phyloP scores from a whole-genome alignment of 2,888 invertebrate species.

The Phlogophora meticulosa region DNA sequence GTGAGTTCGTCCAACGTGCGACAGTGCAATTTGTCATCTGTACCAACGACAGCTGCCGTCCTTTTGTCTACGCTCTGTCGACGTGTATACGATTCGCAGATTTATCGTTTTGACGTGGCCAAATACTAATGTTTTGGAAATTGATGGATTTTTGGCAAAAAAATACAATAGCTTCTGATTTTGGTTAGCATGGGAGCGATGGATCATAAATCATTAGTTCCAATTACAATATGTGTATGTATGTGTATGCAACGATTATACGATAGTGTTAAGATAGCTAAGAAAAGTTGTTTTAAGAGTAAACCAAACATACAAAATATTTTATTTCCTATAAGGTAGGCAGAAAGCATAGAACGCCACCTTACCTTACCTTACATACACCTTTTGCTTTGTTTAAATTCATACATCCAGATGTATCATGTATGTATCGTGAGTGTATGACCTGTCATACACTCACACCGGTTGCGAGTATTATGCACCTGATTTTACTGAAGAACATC shows the following conservation, averaged over 20 bases:
- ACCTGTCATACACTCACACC: too few relatives aligned
- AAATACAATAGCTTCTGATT: constrained; percentile 27
- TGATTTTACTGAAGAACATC: too few relatives aligned
- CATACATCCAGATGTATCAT: too few relatives aligned
- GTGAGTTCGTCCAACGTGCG: constrained; percentile 56
- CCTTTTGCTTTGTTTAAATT: too few relatives aligned
- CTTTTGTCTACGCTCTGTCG: constrained; percentile 72
- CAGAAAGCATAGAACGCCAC: too few relatives aligned
- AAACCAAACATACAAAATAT: too few relatives aligned
- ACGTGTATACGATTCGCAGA: constrained; percentile 63
- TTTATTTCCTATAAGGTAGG: too few relatives aligned
- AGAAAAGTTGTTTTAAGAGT: background rate
- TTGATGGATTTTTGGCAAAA: constrained; percentile 52
- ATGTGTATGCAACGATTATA: background rate
- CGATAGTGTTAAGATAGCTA: background rate
- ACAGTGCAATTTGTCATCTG: constrained; percentile 80
- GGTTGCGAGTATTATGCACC: too few relatives aligned
- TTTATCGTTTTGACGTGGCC: constrained; percentile 62
- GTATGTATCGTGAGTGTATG: too few relatives aligned
- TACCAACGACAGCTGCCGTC: constrained; percentile 78
- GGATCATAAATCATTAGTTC: constrained; percentile 22
- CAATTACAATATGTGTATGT: background rate
- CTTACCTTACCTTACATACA: too few relatives aligned
- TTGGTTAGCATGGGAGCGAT: background rate
- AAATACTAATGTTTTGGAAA: constrained; percentile 54